Conservation (phyloP, 2,888 invertebrate genomes). For the Epiblema foenella region DNA sequence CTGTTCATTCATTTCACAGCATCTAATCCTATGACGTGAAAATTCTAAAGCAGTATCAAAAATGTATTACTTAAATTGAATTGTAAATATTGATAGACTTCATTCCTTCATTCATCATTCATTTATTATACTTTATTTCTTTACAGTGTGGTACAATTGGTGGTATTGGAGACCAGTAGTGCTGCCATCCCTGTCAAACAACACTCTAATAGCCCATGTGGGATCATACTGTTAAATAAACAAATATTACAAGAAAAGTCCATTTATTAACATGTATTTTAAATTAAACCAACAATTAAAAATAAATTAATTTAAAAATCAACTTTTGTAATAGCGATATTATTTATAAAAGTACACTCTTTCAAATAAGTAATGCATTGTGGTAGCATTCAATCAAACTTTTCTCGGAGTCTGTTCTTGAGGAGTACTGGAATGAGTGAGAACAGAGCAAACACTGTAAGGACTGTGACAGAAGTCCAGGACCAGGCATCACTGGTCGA, state of each 20-base stretch:
- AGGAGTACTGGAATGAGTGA: slow-evolving; percentile 95
- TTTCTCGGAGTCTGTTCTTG: slow-evolving; percentile 91
- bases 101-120: not conserved
- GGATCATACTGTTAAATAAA: slow-evolving; percentile 88
- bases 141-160: slow-evolving; percentile 93
- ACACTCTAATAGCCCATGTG: slow-evolving; percentile 87
- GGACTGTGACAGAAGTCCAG: slow-evolving; percentile 91
- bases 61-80: no score
- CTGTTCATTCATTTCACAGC: not conserved
- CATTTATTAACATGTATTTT: slow-evolving; percentile 38
- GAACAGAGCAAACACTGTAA: slow-evolving; percentile 91
- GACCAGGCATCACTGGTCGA: slow-evolving; percentile 95
- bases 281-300: slow-evolving; percentile 51
- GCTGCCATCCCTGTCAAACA: slow-evolving; percentile 84
- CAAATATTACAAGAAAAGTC: slow-evolving; percentile 28
- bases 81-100: not conserved
- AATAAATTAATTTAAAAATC: slow-evolving; percentile 66
- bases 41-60: not conserved
- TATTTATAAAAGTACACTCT: slow-evolving; percentile 23
- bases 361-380: not conserved
- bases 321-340: slow-evolving; percentile 45
- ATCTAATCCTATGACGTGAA: not conserved
- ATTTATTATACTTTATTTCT: slow-evolving; percentile 49
- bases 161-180: slow-evolving; percentile 92
- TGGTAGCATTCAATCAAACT: slow-evolving; percentile 87